A percentile compares a stretch with the other conserved stretches of the same genome.
Conservation (phyloP, 1,140 invertebrate genomes). For the Lordiphosa mommai region DNA sequence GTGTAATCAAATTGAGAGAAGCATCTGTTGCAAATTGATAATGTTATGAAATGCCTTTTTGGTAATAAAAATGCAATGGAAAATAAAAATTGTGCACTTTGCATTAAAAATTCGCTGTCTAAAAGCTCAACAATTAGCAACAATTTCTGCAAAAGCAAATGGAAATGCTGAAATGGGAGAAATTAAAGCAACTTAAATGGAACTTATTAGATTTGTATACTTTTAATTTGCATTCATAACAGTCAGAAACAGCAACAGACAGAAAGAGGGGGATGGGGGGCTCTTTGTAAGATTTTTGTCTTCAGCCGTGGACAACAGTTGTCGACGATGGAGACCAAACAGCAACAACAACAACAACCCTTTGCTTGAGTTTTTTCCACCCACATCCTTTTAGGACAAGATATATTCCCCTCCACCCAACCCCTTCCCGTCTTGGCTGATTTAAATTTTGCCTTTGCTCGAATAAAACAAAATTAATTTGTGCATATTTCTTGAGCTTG, state of each 20-base stretch:
- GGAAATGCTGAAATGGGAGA: constrained; percentile 37
- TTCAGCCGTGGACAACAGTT: constrained; percentile 48
- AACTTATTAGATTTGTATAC: constrained; percentile 79
- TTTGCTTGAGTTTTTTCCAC: constrained; percentile 43
- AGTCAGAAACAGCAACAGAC: constrained; percentile 26
- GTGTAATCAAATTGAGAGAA: no score
- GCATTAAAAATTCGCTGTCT: constrained; percentile 69
- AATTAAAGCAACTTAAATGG: constrained; percentile 77
- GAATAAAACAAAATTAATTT: constrained; percentile 77
- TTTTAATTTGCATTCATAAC: constrained; percentile 79
- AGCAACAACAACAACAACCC: constrained; percentile 39
- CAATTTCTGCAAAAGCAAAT: constrained; percentile 66
- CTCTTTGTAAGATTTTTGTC: constrained; percentile 34
- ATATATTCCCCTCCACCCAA: constrained; percentile 49
- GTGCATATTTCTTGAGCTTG: constrained; percentile 71
- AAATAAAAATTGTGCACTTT: constrained; percentile 45
- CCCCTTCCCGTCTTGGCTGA: constrained; percentile 30
- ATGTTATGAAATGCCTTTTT: constrained; percentile 31
- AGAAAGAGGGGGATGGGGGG: not conserved
- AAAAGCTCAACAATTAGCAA: constrained; percentile 78
- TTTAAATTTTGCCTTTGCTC: constrained; percentile 73
- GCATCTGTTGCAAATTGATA: constrained; percentile 14
- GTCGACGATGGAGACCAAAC: constrained; percentile 23
- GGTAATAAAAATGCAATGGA: constrained; percentile 38
- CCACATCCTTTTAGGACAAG: constrained; percentile 43